Evolutionary conservation across 1,140 invertebrate genomes (phyloP).

Genomic region (Ceratosolen solmsi): DNA sequence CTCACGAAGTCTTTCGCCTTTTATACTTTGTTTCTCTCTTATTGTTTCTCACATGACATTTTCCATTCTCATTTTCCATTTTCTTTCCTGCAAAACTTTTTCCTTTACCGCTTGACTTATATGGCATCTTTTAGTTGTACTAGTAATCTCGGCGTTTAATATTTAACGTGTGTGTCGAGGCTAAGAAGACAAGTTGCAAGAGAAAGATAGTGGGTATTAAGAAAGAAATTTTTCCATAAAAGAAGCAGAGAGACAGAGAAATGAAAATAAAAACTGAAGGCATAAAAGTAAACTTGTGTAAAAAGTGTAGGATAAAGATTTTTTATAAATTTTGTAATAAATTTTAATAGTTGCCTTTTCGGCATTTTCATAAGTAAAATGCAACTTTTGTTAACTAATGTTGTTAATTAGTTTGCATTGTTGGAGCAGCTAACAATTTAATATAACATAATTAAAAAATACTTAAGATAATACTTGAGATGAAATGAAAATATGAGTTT

Average conservation of each 20-base stretch:
- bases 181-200: not conserved
- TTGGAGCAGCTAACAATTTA: no score
- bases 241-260: not conserved
- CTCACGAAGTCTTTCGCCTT: slow-evolving; percentile 5
- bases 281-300: not conserved
- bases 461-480: no score
- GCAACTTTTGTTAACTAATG: no score
- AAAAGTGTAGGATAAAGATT: not conserved
- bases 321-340: not conserved
- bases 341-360: not conserved
- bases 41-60: not conserved
- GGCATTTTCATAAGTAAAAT: no score
- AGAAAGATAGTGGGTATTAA: not conserved
- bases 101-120: not conserved
- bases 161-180: slow-evolving; percentile 34
- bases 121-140: not conserved
- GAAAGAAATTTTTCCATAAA: not conserved
- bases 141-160: slow-evolving; percentile 9
- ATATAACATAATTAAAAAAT: no score
- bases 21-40: not conserved
- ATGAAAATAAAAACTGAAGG: not conserved
- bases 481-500: no score
- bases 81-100: not conserved
- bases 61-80: not conserved
- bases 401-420: no score